Conservation (phyloP, 2,888 invertebrate species). For the Cantharis nigra region DNA sequence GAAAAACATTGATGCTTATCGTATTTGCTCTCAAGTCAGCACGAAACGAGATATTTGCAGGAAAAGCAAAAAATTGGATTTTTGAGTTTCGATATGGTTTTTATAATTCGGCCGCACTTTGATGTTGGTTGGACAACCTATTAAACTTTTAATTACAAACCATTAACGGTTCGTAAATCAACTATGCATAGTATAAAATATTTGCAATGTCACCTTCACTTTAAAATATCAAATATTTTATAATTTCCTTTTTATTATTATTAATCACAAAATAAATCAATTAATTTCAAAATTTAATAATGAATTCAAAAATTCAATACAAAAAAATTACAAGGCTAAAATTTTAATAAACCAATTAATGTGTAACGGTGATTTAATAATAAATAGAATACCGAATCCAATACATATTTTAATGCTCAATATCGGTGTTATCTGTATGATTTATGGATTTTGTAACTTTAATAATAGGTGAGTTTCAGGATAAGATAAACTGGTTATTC, state of each 20-base stretch:
- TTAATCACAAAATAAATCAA: background rate
- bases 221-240: background rate
- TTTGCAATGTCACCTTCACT: background rate
- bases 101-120: background rate
- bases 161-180: background rate
- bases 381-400: background rate
- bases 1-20: background rate
- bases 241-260: background rate
- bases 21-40: background rate
- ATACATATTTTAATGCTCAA: background rate
- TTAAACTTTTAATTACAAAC: background rate
- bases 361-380: background rate
- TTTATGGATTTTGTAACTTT: background rate
- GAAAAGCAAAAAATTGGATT: background rate
- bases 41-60: background rate
- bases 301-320: background rate
- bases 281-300: background rate
- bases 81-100: background rate
- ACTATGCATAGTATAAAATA: background rate
- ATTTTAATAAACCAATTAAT: background rate
- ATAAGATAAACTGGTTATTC: background rate
- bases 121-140: background rate
- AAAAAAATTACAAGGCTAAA: background rate
- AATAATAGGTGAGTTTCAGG: background rate
- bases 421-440: background rate